Base-by-base conservation (phyloP, 2,888 invertebrate genomes). In the Hanleya hanleyi region DNA sequence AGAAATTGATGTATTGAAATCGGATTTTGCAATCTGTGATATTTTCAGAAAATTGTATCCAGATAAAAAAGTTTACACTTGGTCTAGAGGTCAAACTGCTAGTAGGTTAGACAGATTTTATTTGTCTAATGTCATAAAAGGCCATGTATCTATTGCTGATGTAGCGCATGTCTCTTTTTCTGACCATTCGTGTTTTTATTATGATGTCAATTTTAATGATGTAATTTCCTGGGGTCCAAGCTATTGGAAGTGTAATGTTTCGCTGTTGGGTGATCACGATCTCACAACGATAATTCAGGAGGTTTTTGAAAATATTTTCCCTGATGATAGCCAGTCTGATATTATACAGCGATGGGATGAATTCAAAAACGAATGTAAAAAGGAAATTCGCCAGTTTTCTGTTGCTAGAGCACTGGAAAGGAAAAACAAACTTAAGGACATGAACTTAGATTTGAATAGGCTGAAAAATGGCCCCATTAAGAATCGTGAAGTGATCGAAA, bases 11-110 rank as follows among this genome's bases (percentile, higher is more conserved):
- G 18, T 18, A 4, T 61, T 76, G 29, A 69, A 69, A 35, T 41
- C 65, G 22, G 61, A 74, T 38, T 70, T 69, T 67, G 62, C 36
- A 5, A 67, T 76, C 29, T 57, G 61, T 26, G 74, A 76, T 57
- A 32, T 50, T 26, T 73, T 51, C 47, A 57, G 76, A 38, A 38
- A 49, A 66, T 1, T 67, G n/a, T 41, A 62, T 68, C 76, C 71
- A n/a, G 49, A 61, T 29, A 51, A 41, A 47, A 69, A 50, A 51
- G 18, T 18, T 26, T 57, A 29, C 32, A 29, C 57, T 18, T 57
- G 57, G 57, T 57, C 29, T 57, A 57, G 57, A 32, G 7, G 57
- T 15, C 57, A 57, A 26, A 29, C 26, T 57, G 57, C 57, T 4
- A 57, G 57, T 26, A 57, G 57, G 29, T 26, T 51, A 7, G 51